Percentiles rank a stretch among this genome's conserved stretches.
phyloP scores from a whole-genome alignment of 2,797 vertebrate species.

The Gymnopithys bicolor region DNA sequence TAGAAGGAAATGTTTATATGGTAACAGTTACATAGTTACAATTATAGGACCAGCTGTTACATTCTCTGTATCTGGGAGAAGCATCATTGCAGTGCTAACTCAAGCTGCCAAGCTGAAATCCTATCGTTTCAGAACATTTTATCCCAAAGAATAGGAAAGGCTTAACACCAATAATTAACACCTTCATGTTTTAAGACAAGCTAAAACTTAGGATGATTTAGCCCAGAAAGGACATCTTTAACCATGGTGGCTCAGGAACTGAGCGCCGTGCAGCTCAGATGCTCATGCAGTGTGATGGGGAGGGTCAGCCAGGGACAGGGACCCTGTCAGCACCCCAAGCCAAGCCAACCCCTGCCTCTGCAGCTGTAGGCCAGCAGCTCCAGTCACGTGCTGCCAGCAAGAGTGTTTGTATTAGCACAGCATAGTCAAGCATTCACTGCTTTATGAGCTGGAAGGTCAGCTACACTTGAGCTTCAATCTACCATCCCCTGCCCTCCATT shows the following conservation, averaged over 20 bases:
- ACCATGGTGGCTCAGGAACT: neutral
- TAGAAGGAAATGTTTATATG: neutral
- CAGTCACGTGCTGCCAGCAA: neutral
- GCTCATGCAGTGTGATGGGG: neutral
- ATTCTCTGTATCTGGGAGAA: neutral
- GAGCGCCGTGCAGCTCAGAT: neutral
- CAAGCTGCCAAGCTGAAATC: neutral
- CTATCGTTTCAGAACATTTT: neutral
- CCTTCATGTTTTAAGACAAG: neutral
- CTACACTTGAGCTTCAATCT: conserved; percentile 62
- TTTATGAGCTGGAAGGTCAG: conserved; percentile 65
- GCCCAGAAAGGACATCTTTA: neutral
- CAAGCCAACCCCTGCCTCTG: neutral
- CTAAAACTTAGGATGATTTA: neutral
- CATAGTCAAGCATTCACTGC: neutral
- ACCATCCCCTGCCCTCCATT: conserved; percentile 56
- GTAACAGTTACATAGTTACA: neutral
- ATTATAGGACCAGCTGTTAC: neutral
- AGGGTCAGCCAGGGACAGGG: neutral
- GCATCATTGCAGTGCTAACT: neutral
- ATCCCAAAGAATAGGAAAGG: neutral
- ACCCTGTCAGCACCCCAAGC: neutral
- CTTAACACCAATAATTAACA: neutral
- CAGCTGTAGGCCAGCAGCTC: neutral
- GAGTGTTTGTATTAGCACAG: neutral